Base-by-base conservation (phyloP, 2,113 vertebrate genomes). In the Athene noctua region DNA sequence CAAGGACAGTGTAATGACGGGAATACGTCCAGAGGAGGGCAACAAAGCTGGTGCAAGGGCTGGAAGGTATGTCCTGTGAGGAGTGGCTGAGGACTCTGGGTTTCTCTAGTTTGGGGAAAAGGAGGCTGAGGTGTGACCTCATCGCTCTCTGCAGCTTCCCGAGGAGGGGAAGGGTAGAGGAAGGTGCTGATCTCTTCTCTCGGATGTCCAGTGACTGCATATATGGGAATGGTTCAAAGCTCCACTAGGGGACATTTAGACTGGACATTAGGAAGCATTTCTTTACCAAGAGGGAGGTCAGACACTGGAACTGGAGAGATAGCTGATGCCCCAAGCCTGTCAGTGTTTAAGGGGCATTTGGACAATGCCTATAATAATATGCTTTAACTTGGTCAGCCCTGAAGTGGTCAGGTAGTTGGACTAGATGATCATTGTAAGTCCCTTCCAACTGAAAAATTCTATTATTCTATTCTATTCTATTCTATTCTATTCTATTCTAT, bases 81-180 rank as follows among this genome's bases (percentile, higher is more conserved):
- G 38, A 58, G 9, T 2, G 0, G 29, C 40, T 66, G 17, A n/a
- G 19, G 10, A 10, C 9, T 10, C 1, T 23, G 10, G 29, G 16
- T 3, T 46, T 70, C 25, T 47, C 8, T 30, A 6, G 15, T 70
- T 46, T 36, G 36, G 25, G 57, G 40, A 55, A 5, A 44, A 52
- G 40, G 2, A 59, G 15, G 2, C 8, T 57, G 15, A 70, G 13
- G 15, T 2, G 4, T 0, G 0, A 57, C 9, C 3, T 70, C n/a
- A 11, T 14, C 30, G 16, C 12, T 73, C 27, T 65, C 25, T 27
- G 1, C 9, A 21, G 38, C 15, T 38, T 59, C 8, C 19, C 49
- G n/a, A 44, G 16, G 9, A 80, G 15, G 11, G 9, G 10, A 58
- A 5, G 3, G 15, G 17, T 22, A 68, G 15, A 32, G 15, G 15